These are phyloP conservation scores for Alca torda DNA, from an alignment of 2,797 vertebrate genomes.

Conservation along the genomic window DNA sequence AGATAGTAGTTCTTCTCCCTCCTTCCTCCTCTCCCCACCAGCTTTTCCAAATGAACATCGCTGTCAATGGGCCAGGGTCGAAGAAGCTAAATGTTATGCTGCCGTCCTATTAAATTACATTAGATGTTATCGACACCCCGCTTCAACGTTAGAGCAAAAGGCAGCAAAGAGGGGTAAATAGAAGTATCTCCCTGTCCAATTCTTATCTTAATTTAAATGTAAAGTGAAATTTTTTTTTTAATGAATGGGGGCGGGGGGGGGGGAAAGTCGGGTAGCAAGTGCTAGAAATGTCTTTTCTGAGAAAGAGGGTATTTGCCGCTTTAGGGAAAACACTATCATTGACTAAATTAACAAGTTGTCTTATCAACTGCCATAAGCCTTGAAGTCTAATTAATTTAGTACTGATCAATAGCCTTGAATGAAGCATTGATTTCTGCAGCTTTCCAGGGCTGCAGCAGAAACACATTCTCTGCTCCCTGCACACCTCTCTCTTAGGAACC, in stretches of 20 bases:
- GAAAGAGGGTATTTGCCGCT: conserved; percentile 83
- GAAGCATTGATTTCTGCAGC: conserved; percentile 84
- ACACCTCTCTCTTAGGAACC: not conserved
- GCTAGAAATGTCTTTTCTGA: conserved; percentile 76
- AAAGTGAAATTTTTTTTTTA: not conserved
- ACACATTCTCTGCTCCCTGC: conserved; percentile 34
- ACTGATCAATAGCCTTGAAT: conserved; percentile 86
- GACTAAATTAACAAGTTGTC: conserved; percentile 87
- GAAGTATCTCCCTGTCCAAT: conserved; percentile 4
- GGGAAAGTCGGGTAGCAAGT: conserved; percentile 2
- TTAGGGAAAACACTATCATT: conserved; percentile 85
- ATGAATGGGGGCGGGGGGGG: not conserved
- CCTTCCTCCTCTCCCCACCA: not conserved
- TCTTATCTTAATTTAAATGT: conserved; percentile 60
- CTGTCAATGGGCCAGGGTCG: not conserved
- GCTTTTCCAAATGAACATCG: conserved; percentile 60
- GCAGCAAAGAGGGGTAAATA: conserved; percentile 12
- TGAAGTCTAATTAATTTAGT: conserved; percentile 87
- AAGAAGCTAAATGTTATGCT: conserved; percentile 37
- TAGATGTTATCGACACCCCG: not conserved
- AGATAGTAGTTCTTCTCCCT: conserved; percentile 2
- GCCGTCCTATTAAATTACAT: conserved; percentile 14
- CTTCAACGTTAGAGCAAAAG: not conserved
- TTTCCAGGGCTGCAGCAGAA: conserved; percentile 64
- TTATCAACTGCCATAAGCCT: conserved; percentile 86